Conservation (phyloP, 2,113 vertebrate genomes). For the Coptodon rendalli region DNA sequence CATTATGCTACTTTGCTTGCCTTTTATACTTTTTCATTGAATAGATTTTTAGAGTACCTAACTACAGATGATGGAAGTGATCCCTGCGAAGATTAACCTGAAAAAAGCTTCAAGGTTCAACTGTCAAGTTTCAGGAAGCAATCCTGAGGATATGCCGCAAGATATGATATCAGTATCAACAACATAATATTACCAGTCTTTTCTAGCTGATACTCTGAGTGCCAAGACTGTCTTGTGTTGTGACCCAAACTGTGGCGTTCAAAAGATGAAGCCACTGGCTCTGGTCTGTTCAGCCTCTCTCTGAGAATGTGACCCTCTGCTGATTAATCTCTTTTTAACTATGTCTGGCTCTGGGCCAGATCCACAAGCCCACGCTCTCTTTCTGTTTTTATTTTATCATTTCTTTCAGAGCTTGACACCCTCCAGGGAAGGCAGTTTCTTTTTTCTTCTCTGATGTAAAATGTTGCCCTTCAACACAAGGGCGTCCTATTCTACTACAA, state of each 20-base stretch:
- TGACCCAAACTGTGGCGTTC: background rate
- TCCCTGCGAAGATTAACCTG: background rate
- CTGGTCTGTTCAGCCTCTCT: conserved; percentile 32
- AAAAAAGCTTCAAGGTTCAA: background rate
- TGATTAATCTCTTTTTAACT: conserved; percentile 73
- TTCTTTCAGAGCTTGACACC: conserved; percentile 50
- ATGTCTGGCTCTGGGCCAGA: conserved; percentile 50
- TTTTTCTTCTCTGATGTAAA: conserved; percentile 11
- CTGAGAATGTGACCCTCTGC: conserved; percentile 63
- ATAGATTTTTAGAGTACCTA: background rate
- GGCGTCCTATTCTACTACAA: conserved; percentile 1
- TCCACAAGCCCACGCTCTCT: conserved; percentile 31
- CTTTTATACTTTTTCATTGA: background rate
- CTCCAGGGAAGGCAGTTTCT: conserved; percentile 12
- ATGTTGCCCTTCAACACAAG: conserved; percentile 14
- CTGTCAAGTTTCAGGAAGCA: background rate
- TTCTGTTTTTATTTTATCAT: conserved; percentile 36
- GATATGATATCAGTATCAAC: background rate
- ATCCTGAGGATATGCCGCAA: background rate
- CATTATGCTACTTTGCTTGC: background rate
- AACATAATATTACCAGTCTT: background rate
- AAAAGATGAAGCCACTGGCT: conserved; percentile 8
- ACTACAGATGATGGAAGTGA: background rate
- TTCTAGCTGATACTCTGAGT: background rate
- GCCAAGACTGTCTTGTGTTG: background rate